Evolutionary conservation across 2,797 vertebrate genomes (phyloP).

Genomic region (Bradypus variegatus): DNA sequence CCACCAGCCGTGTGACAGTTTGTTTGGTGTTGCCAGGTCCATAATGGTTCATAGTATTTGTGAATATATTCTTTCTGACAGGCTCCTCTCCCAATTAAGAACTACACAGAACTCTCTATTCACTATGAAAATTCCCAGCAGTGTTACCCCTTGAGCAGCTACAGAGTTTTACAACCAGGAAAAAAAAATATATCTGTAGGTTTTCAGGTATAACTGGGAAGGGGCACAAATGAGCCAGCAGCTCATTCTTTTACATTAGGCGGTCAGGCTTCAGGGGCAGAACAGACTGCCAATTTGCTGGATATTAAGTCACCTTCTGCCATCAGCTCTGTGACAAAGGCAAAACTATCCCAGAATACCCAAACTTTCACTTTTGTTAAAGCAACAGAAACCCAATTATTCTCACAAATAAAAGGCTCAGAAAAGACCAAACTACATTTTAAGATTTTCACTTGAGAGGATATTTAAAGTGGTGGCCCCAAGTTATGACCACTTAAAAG

Average conservation of each 20-base stretch:
- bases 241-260: constrained; percentile 28
- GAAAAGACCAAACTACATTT: background rate
- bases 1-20: constrained; percentile 54
- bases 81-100: constrained; percentile 49
- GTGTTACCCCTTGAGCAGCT: background rate
- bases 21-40: constrained; percentile 18
- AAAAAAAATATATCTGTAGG: constrained; percentile 20
- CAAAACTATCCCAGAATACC: background rate
- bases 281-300: background rate
- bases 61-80: constrained; percentile 53
- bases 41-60: constrained; percentile 40
- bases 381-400: constrained; percentile 25
- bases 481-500: background rate
- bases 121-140: constrained; percentile 6
- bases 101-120: constrained; percentile 23
- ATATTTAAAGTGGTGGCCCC: background rate
- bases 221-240: background rate
- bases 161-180: constrained; percentile 4
- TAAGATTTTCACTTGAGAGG: background rate
- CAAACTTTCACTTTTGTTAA: constrained; percentile 28
- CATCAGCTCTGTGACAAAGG: background rate
- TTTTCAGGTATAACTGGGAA: background rate
- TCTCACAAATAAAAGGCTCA: background rate
- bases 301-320: constrained; percentile 47
- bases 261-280: background rate